These are phyloP conservation scores for Helicorthomorpha holstii DNA, from an alignment of 1,140 invertebrate species.

Conservation along the genomic window DNA sequence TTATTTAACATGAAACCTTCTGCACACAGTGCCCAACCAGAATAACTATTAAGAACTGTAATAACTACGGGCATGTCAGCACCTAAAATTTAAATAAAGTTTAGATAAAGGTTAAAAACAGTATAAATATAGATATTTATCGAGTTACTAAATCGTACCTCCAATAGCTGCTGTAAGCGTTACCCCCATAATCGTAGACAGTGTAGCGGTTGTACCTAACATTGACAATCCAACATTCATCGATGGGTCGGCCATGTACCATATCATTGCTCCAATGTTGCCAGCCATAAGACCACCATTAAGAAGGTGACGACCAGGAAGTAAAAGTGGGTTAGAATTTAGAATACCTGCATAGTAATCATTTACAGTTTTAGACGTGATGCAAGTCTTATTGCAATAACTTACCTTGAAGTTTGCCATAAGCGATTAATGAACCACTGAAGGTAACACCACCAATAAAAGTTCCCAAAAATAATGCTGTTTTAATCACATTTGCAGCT, in stretches of 20 bases:
- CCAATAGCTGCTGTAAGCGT: constrained; percentile 77
- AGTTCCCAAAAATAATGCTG: constrained; percentile 69
- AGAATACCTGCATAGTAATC: constrained; percentile 37
- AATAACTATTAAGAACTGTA: constrained; percentile 70
- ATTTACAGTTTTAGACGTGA: neutral
- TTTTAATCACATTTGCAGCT: constrained; percentile 66
- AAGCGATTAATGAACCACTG: constrained; percentile 74
- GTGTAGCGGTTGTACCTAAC: constrained; percentile 50
- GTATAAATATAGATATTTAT: no score
- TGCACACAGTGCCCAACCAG: constrained; percentile 66
- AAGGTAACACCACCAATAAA: constrained; percentile 83
- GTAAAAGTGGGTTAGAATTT: constrained; percentile 54
- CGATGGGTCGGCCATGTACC: constrained; percentile 44
- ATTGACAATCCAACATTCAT: constrained; percentile 43
- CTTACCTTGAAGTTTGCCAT: constrained; percentile 65
- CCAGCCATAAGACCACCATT: constrained; percentile 48
- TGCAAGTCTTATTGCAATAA: neutral
- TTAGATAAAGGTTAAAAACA: no score
- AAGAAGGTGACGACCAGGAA: constrained; percentile 64
- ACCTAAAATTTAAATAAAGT: constrained; percentile 26
- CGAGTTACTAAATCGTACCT: constrained; percentile 34
- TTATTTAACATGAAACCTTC: constrained; percentile 91
- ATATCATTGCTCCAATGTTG: constrained; percentile 51
- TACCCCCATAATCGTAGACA: constrained; percentile 61
- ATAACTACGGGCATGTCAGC: constrained; percentile 90